These are phyloP conservation scores for Mesorhabditis belari DNA, from an alignment of 2,888 invertebrate species.

Conservation along the genomic window DNA sequence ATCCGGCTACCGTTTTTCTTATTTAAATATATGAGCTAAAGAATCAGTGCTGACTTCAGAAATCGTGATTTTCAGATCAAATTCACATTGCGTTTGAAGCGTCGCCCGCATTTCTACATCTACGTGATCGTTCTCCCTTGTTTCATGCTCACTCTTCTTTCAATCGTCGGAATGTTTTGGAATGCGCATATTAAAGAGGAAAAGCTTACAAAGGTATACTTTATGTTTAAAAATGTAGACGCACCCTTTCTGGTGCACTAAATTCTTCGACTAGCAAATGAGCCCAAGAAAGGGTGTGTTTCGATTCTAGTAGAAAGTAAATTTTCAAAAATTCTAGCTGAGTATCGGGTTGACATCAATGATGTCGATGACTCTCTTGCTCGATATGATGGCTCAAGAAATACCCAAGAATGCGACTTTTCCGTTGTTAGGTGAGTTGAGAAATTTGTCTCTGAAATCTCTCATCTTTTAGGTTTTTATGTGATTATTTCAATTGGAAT, in stretches of 20 bases:
- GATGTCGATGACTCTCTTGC: background rate
- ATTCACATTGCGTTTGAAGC: background rate
- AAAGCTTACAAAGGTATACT: background rate
- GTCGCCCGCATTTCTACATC: background rate
- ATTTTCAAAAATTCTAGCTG: background rate
- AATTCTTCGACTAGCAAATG: background rate
- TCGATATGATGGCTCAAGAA: background rate
- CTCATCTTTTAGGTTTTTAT: background rate
- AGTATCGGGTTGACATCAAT: background rate
- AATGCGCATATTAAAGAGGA: background rate
- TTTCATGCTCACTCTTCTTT: background rate
- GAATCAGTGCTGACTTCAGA: too few relatives aligned
- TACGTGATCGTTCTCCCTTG: background rate
- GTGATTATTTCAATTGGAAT: background rate
- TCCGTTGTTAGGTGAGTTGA: background rate
- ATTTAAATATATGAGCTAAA: too few relatives aligned
- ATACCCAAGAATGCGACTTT: background rate
- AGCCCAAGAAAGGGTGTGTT: too few relatives aligned
- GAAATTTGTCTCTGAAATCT: background rate
- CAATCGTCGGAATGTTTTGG: background rate
- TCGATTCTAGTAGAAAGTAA: too few relatives aligned
- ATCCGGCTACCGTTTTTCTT: too few relatives aligned
- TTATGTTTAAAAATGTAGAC: too few relatives aligned
- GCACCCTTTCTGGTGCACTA: background rate
- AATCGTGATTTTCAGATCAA: too few relatives aligned